Evolutionary conservation across 1,140 invertebrate genomes (phyloP), one percentile per base, ranked within the genome.

Genomic region (Tenebrio molitor): DNA sequence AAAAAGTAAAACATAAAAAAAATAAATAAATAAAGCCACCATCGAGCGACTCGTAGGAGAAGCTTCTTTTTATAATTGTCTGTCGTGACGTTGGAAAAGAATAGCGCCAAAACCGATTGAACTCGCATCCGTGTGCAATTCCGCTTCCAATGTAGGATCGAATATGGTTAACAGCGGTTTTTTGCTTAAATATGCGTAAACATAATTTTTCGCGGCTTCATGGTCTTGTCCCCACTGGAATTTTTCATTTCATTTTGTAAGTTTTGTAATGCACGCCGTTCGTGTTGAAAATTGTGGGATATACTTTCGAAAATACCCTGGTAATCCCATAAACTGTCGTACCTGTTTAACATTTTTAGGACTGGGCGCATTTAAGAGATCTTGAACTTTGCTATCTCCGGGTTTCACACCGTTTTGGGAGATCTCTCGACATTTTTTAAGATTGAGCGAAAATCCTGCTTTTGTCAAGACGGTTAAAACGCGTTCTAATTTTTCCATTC

Each of bases 131-230:
- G 29, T 17, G 19, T 62, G 21, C 14, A 62, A 62, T 23, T 62
- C 21, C 8, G 53, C 19, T 0, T 69, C 70, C 6, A 76, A 34
- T 0, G 39, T 10, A 6, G 75, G 79, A 14, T 81, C 39, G 71
- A 77, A 81, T 8, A 81, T 74, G 5, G 65, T 39, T 68, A 80
- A 70, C 0, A 81, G 14, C 2, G 79, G 79, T 34, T 77, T 34
- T 3, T 58, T 74, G 5, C 63, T 67, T 8, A 81, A 62, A 5
- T 73, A 14, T 5, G 69, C 14, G 21, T 80, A 36, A 1, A 82
- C 46, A 70, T 78, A 74, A 5, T 77, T 29, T 10, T 77, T 41
- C 58, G 75, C 78, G 0, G 3, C 7, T 8, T 80, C 74, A 6
- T 81, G 78, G 62, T 79, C 75, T 0, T n/a, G 0, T 0, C 36